Base-by-base conservation (phyloP, 2,888 invertebrate species). In the Pseudanteris insignis region DNA sequence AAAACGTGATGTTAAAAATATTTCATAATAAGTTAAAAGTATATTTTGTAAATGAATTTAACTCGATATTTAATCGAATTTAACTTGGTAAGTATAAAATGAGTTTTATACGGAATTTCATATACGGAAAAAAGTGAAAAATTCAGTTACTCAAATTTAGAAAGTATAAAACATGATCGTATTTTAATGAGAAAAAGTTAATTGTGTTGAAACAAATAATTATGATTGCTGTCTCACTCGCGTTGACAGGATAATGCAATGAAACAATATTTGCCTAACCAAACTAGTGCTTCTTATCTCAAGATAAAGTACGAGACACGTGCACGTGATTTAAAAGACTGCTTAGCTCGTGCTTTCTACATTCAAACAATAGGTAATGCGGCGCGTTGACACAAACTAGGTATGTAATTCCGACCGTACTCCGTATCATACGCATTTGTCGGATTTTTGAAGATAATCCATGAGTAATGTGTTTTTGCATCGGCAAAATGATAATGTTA, bases 271-370 rank as follows among this genome's bases (percentile, higher is more conserved):
- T 51, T 41, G 34, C 14, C 2, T 7, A 34, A 41, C 36, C 37
- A 44, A 53, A 53, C 44, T 36, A 30, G 15, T 9, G 13, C 36
- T 12, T 18, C 34, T 43, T 43, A 37, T 44, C 32, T 44, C 5
- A 9, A 30, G 53, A 44, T 53, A 53, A 29, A 18, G 8, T 9
- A 5, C 14, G 29, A 30, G 29, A 25, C 30, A 44, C 53, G 53
- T 53, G 44, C 32, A 44, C 44, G 43, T 53, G 53, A 53, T 53
- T 44, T 44, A 53, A 50, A 37, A 38, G 11, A 26, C 30, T 44
- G 26, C 8, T 30, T 40, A 33, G 28, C 12, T 41, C 43, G 36
- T 14, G 36, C 34, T 37, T 44, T 44, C 37, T 44, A 44, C 25
- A 14, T 13, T n/a, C 32, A 44, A 53, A 53, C 53, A 53, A 44